Evolutionary conservation across 2,113 vertebrate genomes (phyloP).

Genomic region (Psettodes erumei): DNA sequence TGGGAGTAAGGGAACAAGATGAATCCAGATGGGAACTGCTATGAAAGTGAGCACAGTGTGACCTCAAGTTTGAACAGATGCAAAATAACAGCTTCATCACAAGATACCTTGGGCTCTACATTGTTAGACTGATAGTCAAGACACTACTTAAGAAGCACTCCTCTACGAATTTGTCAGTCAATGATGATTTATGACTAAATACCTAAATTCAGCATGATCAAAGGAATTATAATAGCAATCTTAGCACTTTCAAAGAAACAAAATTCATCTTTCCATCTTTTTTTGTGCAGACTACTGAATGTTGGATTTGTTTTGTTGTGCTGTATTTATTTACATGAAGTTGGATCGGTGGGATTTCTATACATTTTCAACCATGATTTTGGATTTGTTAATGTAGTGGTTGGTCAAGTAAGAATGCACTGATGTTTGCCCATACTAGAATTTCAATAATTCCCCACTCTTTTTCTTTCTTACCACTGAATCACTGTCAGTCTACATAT

Average conservation of each 20-base stretch:
- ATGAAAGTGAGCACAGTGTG: background rate
- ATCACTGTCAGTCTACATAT: background rate
- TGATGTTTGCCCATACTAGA: constrained; percentile 15
- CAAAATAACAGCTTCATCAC: constrained; percentile 8
- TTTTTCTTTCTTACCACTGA: background rate
- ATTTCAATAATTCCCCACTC: constrained; percentile 18
- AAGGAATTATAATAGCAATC: background rate
- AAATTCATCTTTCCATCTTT: background rate
- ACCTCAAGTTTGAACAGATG: constrained; percentile 11
- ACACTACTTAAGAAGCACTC: constrained; percentile 22
- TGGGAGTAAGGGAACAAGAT: constrained; percentile 3
- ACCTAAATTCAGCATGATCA: background rate
- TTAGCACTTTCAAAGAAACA: background rate
- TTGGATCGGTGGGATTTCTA: background rate
- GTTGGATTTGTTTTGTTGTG: constrained; percentile 14
- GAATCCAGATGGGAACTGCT: constrained; percentile 21
- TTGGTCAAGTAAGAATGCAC: background rate
- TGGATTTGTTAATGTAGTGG: constrained; percentile 14
- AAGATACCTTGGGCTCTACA: background rate
- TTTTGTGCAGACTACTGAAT: background rate
- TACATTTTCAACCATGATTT: background rate
- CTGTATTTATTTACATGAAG: constrained; percentile 6
- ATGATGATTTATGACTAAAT: background rate
- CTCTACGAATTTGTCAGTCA: constrained; percentile 29
- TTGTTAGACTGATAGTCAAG: background rate